Conservation (phyloP, 2,888 invertebrate genomes). For the Polyommatus iphigenia region DNA sequence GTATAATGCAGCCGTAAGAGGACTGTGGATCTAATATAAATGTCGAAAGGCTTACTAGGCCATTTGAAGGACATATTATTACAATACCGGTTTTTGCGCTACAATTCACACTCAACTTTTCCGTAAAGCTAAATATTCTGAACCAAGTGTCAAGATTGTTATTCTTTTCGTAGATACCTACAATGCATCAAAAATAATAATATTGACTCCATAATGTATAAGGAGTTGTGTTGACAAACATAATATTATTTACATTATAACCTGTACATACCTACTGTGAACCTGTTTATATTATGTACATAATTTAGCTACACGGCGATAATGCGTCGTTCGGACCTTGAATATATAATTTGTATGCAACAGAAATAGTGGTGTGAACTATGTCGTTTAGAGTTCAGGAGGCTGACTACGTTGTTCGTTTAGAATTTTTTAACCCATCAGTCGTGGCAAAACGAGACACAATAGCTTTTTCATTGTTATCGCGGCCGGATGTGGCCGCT, state of each 20-base stretch:
- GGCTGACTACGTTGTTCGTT: neutral
- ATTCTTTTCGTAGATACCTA: neutral
- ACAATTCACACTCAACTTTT: neutral
- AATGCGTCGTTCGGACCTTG: constrained; percentile 22
- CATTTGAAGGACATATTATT: no score
- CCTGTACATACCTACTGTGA: constrained; percentile 1
- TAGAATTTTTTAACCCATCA: neutral
- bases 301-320: constrained; percentile 12
- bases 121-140: neutral
- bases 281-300: constrained; percentile 10
- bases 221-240: constrained; percentile 4
- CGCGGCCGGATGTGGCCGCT: no score
- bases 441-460: no score
- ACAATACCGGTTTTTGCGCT: neutral
- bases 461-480: no score
- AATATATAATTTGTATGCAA: constrained; percentile 8
- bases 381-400: neutral
- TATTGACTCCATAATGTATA: neutral
- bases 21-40: no score
- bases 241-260: neutral
- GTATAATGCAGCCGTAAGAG: no score
- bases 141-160: neutral
- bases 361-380: constrained; percentile 21
- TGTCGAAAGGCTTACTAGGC: no score
- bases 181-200: neutral